Conservation (phyloP, 2,113 vertebrate genomes). For the Gambusia holbrooki region DNA sequence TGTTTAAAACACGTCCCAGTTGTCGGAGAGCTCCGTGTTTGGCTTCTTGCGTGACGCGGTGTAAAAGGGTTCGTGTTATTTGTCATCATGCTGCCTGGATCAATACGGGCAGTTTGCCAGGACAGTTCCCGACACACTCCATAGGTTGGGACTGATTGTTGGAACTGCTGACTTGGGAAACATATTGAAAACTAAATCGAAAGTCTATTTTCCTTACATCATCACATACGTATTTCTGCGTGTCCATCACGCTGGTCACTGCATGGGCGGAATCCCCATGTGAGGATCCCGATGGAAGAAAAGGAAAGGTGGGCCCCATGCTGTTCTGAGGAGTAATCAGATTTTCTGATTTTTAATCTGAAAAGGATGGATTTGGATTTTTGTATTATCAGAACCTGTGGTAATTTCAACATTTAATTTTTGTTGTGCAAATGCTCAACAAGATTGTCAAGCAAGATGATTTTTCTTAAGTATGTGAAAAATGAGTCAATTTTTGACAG, state of each 20-base stretch:
- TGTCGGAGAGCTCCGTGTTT: background rate
- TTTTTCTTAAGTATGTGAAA: too few relatives aligned
- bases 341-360: background rate
- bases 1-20: background rate
- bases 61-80: slow-evolving; percentile 2
- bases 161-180: background rate
- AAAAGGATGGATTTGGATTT: too few relatives aligned
- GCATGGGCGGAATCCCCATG: background rate
- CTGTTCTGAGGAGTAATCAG: background rate
- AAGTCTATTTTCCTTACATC: background rate
- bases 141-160: background rate
- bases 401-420: too few relatives aligned
- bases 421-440: too few relatives aligned
- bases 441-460: too few relatives aligned
- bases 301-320: background rate
- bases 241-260: background rate
- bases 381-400: too few relatives aligned
- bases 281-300: background rate
- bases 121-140: background rate
- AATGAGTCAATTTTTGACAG: too few relatives aligned
- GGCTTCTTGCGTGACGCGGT: background rate
- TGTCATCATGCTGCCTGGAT: slow-evolving; percentile 25
- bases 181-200: background rate
- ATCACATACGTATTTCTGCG: background rate
- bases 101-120: slow-evolving; percentile 28